Percentiles rank a stretch among this genome's conserved stretches.
phyloP scores from a whole-genome alignment of 2,888 invertebrate genomes.

The Eledone cirrhosa region DNA sequence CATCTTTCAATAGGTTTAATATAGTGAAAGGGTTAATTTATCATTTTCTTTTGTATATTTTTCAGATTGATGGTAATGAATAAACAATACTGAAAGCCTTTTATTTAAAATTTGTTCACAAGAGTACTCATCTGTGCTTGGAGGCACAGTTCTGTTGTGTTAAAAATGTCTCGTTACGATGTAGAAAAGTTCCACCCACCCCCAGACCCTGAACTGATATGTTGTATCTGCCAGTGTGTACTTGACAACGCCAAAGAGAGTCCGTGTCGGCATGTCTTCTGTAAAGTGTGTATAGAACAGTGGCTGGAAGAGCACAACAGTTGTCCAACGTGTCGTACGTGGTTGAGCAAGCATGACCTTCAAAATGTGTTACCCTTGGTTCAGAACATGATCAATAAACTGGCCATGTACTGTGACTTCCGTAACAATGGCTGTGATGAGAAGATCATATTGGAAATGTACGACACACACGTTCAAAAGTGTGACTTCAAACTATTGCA shows the following conservation, averaged over 20 bases:
- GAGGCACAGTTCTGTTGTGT: background rate
- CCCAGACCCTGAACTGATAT: conserved; percentile 59
- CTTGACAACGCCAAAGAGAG: conserved; percentile 57
- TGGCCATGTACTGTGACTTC: conserved; percentile 56
- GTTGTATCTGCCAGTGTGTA: conserved; percentile 62
- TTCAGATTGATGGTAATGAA: too few relatives aligned
- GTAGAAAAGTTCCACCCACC: conserved; percentile 57
- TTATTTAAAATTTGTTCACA: too few relatives aligned
- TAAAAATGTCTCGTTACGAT: conserved; percentile 53
- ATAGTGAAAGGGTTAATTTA: too few relatives aligned
- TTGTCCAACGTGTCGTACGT: conserved; percentile 58
- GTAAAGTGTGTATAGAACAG: conserved; percentile 54
- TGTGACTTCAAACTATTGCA: conserved; percentile 51
- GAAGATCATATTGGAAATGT: conserved; percentile 49
- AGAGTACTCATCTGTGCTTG: background rate
- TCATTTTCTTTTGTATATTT: too few relatives aligned
- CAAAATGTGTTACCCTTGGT: conserved; percentile 57
- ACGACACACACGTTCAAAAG: conserved; percentile 45
- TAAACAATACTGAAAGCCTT: too few relatives aligned
- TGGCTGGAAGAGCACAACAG: conserved; percentile 49
- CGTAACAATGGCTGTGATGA: conserved; percentile 51
- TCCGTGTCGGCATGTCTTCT: conserved; percentile 63
- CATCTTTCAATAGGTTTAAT: too few relatives aligned
- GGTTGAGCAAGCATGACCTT: conserved; percentile 41
- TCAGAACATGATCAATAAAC: conserved; percentile 57